Evolutionary conservation across 2,797 vertebrate species (phyloP), one percentile per base, ranked within the genome.

Genomic region (Monodelphis domestica): DNA sequence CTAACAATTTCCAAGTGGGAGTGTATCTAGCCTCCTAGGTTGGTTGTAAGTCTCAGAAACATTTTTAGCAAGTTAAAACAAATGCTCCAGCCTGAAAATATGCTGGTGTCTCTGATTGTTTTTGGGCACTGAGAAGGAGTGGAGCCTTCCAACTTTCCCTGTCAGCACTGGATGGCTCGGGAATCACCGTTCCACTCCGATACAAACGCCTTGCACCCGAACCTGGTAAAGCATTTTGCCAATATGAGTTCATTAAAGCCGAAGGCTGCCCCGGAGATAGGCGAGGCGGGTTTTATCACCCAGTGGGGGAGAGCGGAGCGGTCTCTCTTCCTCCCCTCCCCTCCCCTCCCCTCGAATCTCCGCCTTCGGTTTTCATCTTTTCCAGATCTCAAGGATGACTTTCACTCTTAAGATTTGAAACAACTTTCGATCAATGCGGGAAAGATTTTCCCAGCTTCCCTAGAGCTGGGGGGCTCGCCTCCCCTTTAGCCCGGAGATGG

Each of bases 161-260:
- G 54, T 89, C 90, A 84, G 91, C 94, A 95, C 88, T 84, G 38
- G 96, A 91, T 93, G 57, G 51, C 57, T 92, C 91, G 90, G 70
- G 94, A 70, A 94, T 91, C 94, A 63, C 87, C 92, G 4, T 53
- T 53, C 70, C 70, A 88, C 45, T 53, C 28, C 52, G 52, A 88
- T 88, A 53, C 51, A 88, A 88, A 88, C 30, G 53, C 26, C 12
- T 88, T 53, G 92, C 93, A 52, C 78, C 91, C 57, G 29, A 12
- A 3, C 3, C 53, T 56, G 95, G 70, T 89, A 70, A 87, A 93
- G 95, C 29, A 45, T 26, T 10, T 92, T 54, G 50, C 51, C 28
- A 51, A 94, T 87, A 30, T 52, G 96, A 94, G 56, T 93, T 89
- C 93, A 94, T 93, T 95, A 95, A 95, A 78, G 90, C 54, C 96